A percentile compares a stretch with the other conserved stretches of the same genome.
These are phyloP conservation scores for Drosophila ercepeae DNA, from an alignment of 1,140 invertebrate genomes.

Conservation along the genomic window DNA sequence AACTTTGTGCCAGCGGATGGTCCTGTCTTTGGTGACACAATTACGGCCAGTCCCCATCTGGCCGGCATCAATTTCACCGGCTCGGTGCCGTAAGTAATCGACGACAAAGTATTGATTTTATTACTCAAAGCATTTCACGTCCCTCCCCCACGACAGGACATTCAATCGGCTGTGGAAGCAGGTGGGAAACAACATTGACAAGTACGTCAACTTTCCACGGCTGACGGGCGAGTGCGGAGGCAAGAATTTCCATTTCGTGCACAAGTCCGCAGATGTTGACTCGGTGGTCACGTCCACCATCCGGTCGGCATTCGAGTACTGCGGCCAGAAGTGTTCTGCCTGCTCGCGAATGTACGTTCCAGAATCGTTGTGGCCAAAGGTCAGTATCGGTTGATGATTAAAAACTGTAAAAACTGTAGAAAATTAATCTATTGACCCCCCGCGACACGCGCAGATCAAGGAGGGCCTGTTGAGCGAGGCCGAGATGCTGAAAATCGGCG, in stretches of 20 bases:
- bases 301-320: slow-evolving; percentile 96
- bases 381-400: slow-evolving; percentile 12
- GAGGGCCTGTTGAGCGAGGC: slow-evolving; percentile 88
- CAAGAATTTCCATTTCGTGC: slow-evolving; percentile 99
- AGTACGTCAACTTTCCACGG: slow-evolving; percentile 95
- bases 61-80: slow-evolving; percentile 99
- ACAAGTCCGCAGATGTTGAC: slow-evolving; percentile 94
- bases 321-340: slow-evolving; percentile 99
- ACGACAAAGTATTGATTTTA: slow-evolving; percentile 46
- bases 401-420: background rate
- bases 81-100: slow-evolving; percentile 91
- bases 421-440: background rate
- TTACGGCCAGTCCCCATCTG: slow-evolving; percentile 93
- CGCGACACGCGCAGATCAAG: slow-evolving; percentile 86
- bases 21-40: slow-evolving; percentile 96
- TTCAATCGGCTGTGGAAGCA: slow-evolving; percentile 97
- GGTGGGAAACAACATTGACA: slow-evolving; percentile 94
- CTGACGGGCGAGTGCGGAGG: slow-evolving; percentile 98
- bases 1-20: slow-evolving; percentile 98
- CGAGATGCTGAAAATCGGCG: slow-evolving; percentile 92
- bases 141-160: slow-evolving; percentile 86
- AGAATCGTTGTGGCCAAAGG: slow-evolving; percentile 93
- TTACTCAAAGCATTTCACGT: background rate
- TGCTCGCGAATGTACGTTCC: slow-evolving; percentile 98
- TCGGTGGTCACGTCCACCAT: slow-evolving; percentile 94